Evolutionary conservation across 1,140 invertebrate species (phyloP).

Genomic region (Drosophila grimshawi): DNA sequence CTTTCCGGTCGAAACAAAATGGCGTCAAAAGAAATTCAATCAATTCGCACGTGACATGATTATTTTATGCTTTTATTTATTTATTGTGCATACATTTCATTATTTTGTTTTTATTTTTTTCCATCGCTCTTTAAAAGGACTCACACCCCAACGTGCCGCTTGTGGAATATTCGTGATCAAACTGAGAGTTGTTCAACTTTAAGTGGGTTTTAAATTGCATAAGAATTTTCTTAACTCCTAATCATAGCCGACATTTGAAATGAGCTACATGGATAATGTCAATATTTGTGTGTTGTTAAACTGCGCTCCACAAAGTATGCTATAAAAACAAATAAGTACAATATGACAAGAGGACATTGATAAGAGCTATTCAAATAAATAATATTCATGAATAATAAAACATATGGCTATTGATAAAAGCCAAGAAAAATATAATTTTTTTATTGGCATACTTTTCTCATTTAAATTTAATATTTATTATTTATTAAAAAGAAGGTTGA

Average conservation of each 20-base stretch:
- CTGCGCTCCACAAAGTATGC: background rate
- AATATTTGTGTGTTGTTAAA: background rate
- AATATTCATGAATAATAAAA: too few species aligned
- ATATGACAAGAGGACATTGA: too few species aligned
- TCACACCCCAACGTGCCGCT: slow-evolving; percentile 37
- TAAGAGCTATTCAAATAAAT: too few species aligned
- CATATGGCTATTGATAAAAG: too few species aligned
- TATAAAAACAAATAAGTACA: background rate
- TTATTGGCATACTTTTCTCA: too few species aligned
- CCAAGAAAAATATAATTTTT: too few species aligned
- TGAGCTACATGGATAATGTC: background rate
- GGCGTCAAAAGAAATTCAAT: slow-evolving; percentile 73
- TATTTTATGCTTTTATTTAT: slow-evolving; percentile 79
- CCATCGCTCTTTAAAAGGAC: slow-evolving; percentile 33
- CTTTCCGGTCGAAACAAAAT: slow-evolving; percentile 52
- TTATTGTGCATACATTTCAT: slow-evolving; percentile 71
- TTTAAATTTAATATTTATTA: too few species aligned
- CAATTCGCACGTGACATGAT: slow-evolving; percentile 80
- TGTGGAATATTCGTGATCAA: slow-evolving; percentile 27
- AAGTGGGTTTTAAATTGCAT: background rate
- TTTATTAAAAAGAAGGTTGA: too few species aligned
- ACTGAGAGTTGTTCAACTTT: slow-evolving; percentile 11
- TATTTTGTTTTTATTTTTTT: slow-evolving; percentile 52
- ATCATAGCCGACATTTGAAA: slow-evolving; percentile 16
- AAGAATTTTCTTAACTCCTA: background rate